Conservation (phyloP, 2,888 invertebrate genomes). For the Cheilosia vernalis region DNA sequence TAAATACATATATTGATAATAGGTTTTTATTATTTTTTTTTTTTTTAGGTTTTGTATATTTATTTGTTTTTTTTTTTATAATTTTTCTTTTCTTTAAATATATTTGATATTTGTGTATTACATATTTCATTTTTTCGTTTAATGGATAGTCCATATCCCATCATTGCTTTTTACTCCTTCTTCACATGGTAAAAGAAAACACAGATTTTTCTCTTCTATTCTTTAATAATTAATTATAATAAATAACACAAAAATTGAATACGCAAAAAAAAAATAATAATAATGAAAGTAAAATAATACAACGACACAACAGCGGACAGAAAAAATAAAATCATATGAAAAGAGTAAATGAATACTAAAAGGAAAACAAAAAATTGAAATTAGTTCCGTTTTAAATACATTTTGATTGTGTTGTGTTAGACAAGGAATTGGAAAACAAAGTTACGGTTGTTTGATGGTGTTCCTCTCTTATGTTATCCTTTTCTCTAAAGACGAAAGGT, state of each 20-base stretch:
- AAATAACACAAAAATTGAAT: conserved; percentile 72
- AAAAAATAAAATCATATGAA: conserved; percentile 12
- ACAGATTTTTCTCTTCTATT: conserved; percentile 33
- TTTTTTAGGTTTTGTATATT: conserved; percentile 23
- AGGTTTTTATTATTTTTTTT: conserved; percentile 32
- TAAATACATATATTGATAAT: conserved; percentile 72
- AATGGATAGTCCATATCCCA: conserved; percentile 50
- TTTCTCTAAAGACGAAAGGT: conserved; percentile 72
- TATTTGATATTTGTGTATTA: conserved; percentile 51
- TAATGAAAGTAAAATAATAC: conserved; percentile 59
- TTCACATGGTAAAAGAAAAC: conserved; percentile 63
- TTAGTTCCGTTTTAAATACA: conserved; percentile 51
- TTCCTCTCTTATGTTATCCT: conserved; percentile 73
- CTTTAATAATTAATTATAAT: conserved; percentile 68
- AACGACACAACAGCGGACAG: conserved; percentile 73
- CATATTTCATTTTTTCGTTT: conserved; percentile 40
- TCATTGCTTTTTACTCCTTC: conserved; percentile 34
- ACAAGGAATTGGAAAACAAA: conserved; percentile 11
- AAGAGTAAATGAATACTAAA: conserved; percentile 45
- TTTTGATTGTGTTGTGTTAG: conserved; percentile 56
- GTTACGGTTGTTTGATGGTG: neutral
- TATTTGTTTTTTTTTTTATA: conserved; percentile 46
- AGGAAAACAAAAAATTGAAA: conserved; percentile 36
- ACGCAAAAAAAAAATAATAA: conserved; percentile 8
- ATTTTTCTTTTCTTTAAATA: conserved; percentile 35